Percentiles rank a stretch among this genome's conserved stretches.
Evolutionary conservation across 2,113 vertebrate species (phyloP).

Genomic region (Oophaga pumilio): DNA sequence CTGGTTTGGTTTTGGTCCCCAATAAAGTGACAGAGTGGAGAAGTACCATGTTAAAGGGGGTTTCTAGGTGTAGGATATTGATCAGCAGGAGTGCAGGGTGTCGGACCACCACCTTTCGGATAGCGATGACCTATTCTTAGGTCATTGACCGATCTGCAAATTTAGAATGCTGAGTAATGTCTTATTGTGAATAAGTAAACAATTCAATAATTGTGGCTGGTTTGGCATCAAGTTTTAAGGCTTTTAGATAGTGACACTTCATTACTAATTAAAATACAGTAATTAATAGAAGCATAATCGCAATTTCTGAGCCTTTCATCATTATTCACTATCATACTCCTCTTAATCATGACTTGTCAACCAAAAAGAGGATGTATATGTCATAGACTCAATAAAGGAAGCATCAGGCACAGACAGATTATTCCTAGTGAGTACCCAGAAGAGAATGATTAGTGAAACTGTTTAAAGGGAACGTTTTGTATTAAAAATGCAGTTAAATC

Average conservation of each 20-base stretch:
- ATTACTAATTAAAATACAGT: not conserved
- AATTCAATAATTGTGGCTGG: not conserved
- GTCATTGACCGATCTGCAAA: not conserved
- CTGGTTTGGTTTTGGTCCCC: not conserved
- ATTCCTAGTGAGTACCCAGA: not conserved
- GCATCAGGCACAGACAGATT: not conserved
- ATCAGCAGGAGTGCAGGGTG: too few relatives aligned
- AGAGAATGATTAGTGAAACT: not conserved
- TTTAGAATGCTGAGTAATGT: not conserved
- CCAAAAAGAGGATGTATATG: not conserved
- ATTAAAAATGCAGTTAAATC: too few relatives aligned
- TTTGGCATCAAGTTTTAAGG: not conserved
- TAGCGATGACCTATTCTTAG: too few relatives aligned
- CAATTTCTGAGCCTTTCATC: not conserved
- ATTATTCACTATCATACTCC: not conserved
- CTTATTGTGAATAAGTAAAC: not conserved
- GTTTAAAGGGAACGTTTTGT: too few relatives aligned
- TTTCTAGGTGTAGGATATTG: too few relatives aligned
- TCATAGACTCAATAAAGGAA: not conserved
- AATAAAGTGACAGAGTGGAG: not conserved
- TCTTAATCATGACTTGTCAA: not conserved
- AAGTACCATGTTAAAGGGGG: too few relatives aligned
- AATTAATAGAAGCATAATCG: not conserved
- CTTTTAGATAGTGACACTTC: not conserved
- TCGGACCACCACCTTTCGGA: too few relatives aligned